Conservation (phyloP, 2,113 vertebrate genomes). For the Pyrgilauda ruficollis region DNA sequence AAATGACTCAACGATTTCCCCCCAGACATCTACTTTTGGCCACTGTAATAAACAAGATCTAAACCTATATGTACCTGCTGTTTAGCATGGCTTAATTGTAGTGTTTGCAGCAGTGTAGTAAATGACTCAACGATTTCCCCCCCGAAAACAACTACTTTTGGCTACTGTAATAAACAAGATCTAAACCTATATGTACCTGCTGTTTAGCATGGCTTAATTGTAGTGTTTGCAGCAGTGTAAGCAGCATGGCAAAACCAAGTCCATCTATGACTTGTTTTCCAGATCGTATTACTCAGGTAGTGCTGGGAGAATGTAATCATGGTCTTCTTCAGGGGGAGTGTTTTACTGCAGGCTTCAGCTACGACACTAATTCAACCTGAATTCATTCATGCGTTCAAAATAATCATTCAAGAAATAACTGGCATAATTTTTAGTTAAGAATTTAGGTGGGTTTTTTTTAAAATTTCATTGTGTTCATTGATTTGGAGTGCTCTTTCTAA, state of each 20-base stretch:
- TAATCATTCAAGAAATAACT: neutral
- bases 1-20: rapidly evolving
- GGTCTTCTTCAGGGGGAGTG: rapidly evolving
- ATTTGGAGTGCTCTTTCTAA: neutral
- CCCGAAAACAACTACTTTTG: neutral
- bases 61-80: neutral
- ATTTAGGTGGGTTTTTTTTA: neutral
- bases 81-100: neutral
- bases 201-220: neutral
- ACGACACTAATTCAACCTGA: neutral
- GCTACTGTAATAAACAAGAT: neutral
- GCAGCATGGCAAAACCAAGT: neutral
- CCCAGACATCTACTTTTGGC: neutral
- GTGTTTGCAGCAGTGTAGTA: neutral
- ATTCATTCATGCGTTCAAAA: neutral
- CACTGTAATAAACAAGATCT: neutral
- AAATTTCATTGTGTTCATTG: neutral
- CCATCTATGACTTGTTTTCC: neutral
- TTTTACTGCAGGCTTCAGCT: neutral
- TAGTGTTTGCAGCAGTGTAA: neutral
- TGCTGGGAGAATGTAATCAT: neutral
- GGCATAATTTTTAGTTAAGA: neutral
- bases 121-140: rapidly evolving
- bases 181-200: neutral
- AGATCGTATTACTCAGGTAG: neutral